Evolutionary conservation across 1,140 invertebrate species (phyloP).

Genomic region (Brachionus asplanchnoidis): DNA sequence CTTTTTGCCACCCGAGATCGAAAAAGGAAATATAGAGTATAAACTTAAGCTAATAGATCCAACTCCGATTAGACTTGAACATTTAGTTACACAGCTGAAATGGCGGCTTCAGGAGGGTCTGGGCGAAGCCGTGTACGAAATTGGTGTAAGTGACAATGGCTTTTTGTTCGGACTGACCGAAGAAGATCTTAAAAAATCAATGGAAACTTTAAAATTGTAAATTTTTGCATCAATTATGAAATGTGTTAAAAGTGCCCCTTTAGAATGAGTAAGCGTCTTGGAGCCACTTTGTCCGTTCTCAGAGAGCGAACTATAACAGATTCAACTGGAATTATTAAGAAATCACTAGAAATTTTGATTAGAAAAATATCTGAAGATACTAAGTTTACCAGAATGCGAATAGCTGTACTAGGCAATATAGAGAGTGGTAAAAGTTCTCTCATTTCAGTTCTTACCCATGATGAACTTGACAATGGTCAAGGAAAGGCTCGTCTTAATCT

Average conservation of each 20-base stretch:
- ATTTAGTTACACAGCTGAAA: conserved; percentile 61
- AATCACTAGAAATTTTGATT: conserved; percentile 79
- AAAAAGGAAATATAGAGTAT: conserved; percentile 41
- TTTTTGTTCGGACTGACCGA: conserved; percentile 72
- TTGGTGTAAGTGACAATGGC: conserved; percentile 89
- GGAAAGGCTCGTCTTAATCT: conserved; percentile 88
- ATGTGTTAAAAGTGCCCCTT: neutral
- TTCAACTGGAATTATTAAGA: conserved; percentile 46
- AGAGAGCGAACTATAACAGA: conserved; percentile 42
- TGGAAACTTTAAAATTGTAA: conserved; percentile 62
- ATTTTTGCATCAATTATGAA: neutral
- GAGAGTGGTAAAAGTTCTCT: conserved; percentile 89
- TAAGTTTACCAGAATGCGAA: conserved; percentile 74
- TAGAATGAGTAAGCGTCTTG: conserved; percentile 62
- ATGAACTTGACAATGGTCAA: conserved; percentile 71
- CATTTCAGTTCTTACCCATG: conserved; percentile 55
- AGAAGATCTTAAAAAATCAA: conserved; percentile 73
- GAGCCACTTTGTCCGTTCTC: conserved; percentile 69
- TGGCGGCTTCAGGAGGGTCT: conserved; percentile 60
- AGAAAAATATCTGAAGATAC: conserved; percentile 83
- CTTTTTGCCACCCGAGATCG: conserved; percentile 20
- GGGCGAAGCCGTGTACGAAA: conserved; percentile 91
- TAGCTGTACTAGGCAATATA: conserved; percentile 85
- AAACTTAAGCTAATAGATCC: conserved; percentile 49
- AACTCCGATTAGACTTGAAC: conserved; percentile 56